Conservation (phyloP, 1,140 invertebrate genomes). For the Brachionus paranguensis region DNA sequence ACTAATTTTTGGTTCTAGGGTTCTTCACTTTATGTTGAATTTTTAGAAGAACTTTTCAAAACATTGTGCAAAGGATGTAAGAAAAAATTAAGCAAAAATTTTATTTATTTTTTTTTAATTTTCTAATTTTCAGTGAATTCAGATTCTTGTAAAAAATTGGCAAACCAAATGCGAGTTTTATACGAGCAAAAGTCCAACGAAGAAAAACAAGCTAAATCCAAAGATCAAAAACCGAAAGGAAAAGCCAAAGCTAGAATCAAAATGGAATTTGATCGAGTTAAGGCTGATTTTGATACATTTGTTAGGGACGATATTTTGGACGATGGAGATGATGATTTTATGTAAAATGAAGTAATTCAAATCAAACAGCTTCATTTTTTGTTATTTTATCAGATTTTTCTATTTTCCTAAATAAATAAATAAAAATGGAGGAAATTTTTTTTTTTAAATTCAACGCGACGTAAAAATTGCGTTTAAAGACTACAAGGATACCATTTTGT, state of each 20-base stretch:
- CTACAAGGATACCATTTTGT: background rate
- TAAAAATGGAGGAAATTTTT: background rate
- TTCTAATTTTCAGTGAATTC: background rate
- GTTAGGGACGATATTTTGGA: background rate
- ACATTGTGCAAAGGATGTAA: slow-evolving; percentile 25
- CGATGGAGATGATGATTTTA: slow-evolving; percentile 35
- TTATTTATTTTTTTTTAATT: background rate
- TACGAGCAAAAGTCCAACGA: background rate
- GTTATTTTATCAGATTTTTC: background rate
- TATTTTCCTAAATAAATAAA: slow-evolving; percentile 2
- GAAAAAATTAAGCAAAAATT: background rate
- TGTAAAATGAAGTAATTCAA: background rate
- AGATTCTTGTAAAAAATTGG: slow-evolving; percentile 6
- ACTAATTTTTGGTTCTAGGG: background rate
- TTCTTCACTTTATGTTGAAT: background rate
- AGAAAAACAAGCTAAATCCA: slow-evolving; percentile 30
- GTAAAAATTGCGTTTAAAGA: slow-evolving; percentile 15
- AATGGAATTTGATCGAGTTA: slow-evolving; percentile 7
- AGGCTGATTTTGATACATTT: slow-evolving; percentile 22
- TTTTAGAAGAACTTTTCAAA: slow-evolving; percentile 32
- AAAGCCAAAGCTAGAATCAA: slow-evolving; percentile 25
- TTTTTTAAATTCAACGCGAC: background rate
- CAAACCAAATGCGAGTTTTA: background rate
- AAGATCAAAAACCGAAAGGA: slow-evolving; percentile 9
- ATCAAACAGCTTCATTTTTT: background rate